A percentile compares a stretch with the other conserved stretches of the same genome.
Evolutionary conservation across 2,888 invertebrate genomes (phyloP).

Genomic region (Anarsia innoxiella): DNA sequence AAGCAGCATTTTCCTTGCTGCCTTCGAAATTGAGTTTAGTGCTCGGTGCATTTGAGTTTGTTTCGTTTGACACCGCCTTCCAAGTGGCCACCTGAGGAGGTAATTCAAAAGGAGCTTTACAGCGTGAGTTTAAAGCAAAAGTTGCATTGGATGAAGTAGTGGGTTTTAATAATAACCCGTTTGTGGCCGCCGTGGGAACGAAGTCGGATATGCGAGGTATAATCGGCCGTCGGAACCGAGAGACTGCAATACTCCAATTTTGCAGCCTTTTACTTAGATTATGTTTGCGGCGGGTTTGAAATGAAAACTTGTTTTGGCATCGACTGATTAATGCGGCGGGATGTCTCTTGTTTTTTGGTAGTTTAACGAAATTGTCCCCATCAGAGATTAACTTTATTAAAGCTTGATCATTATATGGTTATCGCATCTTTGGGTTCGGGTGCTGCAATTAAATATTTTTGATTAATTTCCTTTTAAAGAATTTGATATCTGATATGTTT

Average conservation of each 20-base stretch:
- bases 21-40: constrained; percentile 42
- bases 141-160: constrained; percentile 35
- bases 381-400: constrained; percentile 10
- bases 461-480: no score
- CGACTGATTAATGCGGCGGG: constrained; percentile 24
- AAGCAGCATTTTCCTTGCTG: constrained; percentile 44
- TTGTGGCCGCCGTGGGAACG: constrained; percentile 72
- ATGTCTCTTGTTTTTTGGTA: constrained; percentile 25
- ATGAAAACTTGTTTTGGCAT: constrained; percentile 48
- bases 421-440: background rate
- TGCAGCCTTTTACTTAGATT: constrained; percentile 73
- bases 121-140: constrained; percentile 27
- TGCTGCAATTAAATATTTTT: no score
- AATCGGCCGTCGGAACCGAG: constrained; percentile 68
- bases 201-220: constrained; percentile 71
- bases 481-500: no score
- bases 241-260: constrained; percentile 74
- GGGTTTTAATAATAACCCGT: constrained; percentile 74
- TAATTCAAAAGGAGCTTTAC: constrained; percentile 36
- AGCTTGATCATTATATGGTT: background rate
- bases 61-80: constrained; percentile 36
- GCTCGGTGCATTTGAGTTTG: constrained; percentile 40
- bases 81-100: constrained; percentile 33
- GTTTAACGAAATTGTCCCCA: constrained; percentile 21
- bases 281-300: constrained; percentile 49